Evolutionary conservation across 2,888 invertebrate genomes (phyloP), one percentile per base, ranked within the genome.

Genomic region (Melanostoma mellinum): DNA sequence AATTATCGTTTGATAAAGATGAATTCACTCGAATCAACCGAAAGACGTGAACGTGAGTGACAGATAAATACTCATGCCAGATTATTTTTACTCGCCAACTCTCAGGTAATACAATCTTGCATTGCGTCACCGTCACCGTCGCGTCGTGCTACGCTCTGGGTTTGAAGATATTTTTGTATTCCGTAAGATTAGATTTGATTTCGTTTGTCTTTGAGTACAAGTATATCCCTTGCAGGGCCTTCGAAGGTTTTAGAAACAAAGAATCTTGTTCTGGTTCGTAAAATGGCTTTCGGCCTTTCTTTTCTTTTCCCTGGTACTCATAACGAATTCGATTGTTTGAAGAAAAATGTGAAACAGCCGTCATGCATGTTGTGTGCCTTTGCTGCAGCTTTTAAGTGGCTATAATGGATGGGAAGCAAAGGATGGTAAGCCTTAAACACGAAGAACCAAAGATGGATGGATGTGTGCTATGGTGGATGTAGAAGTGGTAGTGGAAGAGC

Each of bases 1-100:
- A 84, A 84, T 84, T 84, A 84, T 79, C 74, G 61, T 84, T 84
- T 71, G 74, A 76, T 81, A 72, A 81, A 76, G 72, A 77, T 72
- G 72, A 79, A 75, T 84, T 84, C 84, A 79, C 71, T 84, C 30
- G 80, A 69, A 75, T 69, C 68, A 63, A 44, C 67, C 52, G 46
- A 35, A 58, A 63, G 65, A 81, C 71, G 48, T 35, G 61, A 48
- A 61, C 69, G 56, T 65, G 69, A 74, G 50, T 69, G 74, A 80
- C 74, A 63, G 79, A 75, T 79, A 73, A 79, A 73, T 74, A 74
- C 65, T 42, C 32, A 48, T 20, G 6, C 35, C 6, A 5, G 20
- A 20, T 2, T n/a, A 30, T 9, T 6, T 10, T n/a, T 35, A 35
- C 2, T 38, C 33, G 5, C 35, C 46, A 33, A 20, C 20, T 20